Evolutionary conservation across 2,113 vertebrate species (phyloP).

Genomic region (Laterallus jamaicensis): DNA sequence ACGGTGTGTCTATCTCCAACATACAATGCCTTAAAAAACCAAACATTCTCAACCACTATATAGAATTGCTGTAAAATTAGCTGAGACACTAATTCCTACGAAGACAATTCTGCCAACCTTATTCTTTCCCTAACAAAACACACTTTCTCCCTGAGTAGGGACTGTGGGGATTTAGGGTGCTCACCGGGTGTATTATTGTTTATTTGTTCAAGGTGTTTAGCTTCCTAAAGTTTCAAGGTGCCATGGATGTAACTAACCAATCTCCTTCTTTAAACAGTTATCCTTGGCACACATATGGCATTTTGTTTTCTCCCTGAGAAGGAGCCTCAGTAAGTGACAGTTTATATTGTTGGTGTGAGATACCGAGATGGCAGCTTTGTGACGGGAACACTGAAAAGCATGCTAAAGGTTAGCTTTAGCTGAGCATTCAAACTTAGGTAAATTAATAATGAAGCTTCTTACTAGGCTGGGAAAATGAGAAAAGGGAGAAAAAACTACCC

Average conservation of each 20-base stretch:
- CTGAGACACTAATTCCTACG: background rate
- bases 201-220: background rate
- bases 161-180: background rate
- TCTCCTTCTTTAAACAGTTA: background rate
- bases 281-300: background rate
- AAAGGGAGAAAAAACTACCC: background rate
- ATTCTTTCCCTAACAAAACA: background rate
- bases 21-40: background rate
- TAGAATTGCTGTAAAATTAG: background rate
- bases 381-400: background rate
- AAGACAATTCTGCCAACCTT: background rate
- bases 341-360: background rate
- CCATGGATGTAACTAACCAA: background rate
- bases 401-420: background rate
- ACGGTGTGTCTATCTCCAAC: background rate
- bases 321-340: background rate
- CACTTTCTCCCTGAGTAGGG: background rate
- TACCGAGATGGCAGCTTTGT: background rate
- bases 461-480: background rate
- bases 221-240: background rate
- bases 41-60: background rate
- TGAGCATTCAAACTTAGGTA: background rate
- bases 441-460: slow-evolving; percentile 39
- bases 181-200: background rate
- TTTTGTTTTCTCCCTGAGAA: slow-evolving; percentile 12